These are phyloP conservation scores for Phaetusa simplex DNA, from an alignment of 2,113 vertebrate species.

Conservation along the genomic window DNA sequence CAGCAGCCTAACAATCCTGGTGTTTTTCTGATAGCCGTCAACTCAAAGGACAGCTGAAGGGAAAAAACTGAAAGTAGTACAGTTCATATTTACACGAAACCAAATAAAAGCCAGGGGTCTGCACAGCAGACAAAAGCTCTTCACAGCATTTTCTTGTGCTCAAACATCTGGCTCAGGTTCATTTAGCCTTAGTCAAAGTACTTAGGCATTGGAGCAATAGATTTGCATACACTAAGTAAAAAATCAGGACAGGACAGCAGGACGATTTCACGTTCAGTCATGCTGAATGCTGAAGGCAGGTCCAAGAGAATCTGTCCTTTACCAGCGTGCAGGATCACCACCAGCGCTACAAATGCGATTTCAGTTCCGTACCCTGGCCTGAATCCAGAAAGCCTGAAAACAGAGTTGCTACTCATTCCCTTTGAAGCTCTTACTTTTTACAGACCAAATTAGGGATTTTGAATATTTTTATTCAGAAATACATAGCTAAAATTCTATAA, in stretches of 20 bases:
- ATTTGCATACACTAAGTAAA: not conserved
- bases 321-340: not conserved
- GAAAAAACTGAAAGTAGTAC: not conserved
- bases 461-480: not conserved
- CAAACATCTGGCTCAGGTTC: not conserved
- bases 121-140: not conserved
- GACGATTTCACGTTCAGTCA: not conserved
- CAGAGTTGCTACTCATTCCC: not conserved
- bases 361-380: not conserved
- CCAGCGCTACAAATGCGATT: not conserved
- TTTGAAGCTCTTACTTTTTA: not conserved
- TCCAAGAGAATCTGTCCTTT: not conserved
- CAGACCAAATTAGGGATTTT: not conserved
- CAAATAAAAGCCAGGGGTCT: not conserved
- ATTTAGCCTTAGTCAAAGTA: accelerated
- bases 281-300: not conserved
- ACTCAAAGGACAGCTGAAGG: not conserved
- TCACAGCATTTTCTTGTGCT: not conserved
- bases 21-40: not conserved
- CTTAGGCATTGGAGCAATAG: not conserved
- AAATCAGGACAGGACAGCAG: not conserved
- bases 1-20: not conserved
- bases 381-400: not conserved
- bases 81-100: not conserved
- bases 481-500: not conserved